Conservation (phyloP, 2,797 vertebrate genomes). For the Gila robusta region DNA sequence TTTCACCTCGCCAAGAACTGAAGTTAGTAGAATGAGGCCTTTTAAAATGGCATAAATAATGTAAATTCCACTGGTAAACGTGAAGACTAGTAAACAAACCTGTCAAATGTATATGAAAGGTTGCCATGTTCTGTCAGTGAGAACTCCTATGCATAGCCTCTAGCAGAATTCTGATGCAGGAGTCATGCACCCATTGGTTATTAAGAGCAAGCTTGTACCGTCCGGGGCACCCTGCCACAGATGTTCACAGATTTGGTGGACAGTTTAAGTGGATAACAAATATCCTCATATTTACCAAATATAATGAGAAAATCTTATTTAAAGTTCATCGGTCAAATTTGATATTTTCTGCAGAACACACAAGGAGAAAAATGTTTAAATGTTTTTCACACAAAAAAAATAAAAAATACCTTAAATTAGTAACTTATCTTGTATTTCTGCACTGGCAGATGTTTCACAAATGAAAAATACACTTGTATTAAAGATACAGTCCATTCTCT, state of each 20-base stretch:
- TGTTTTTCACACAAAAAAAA: neutral
- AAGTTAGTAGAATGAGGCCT: constrained; percentile 46
- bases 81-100: constrained; percentile 53
- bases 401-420: neutral
- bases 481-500: neutral
- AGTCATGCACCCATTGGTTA: constrained; percentile 13
- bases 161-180: constrained; percentile 34
- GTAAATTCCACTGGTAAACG: constrained; percentile 36
- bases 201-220: neutral
- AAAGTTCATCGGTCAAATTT: neutral
- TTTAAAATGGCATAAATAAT: constrained; percentile 50
- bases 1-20: constrained; percentile 52
- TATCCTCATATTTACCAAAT: neutral
- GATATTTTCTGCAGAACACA: neutral
- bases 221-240: neutral
- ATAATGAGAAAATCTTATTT: neutral
- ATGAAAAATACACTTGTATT: neutral
- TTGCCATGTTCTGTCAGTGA: constrained; percentile 33
- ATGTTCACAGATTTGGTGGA: neutral
- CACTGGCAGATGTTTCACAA: neutral
- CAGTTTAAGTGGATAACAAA: neutral
- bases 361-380: neutral
- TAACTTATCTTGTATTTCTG: neutral
- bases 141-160: constrained; percentile 21
- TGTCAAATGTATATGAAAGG: constrained; percentile 46